Conservation (phyloP, 2,888 invertebrate species). For the Microdon myrmicae region DNA sequence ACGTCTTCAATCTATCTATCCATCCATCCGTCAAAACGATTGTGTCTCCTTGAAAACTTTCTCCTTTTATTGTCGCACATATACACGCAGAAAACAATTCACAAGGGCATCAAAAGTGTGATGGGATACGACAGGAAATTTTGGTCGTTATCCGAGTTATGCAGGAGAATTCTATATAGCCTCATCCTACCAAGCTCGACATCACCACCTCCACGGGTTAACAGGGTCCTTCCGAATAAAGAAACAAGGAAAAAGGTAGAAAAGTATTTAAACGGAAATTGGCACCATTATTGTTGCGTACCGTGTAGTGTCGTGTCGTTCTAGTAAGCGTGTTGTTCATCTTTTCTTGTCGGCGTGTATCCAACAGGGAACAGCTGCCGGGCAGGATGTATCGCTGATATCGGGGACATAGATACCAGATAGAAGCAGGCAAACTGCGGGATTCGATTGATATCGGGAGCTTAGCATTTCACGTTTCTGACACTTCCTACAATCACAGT, state of each 20-base stretch:
- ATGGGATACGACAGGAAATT: constrained; percentile 28
- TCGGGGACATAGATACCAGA: too few species aligned
- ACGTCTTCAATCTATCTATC: constrained; percentile 42
- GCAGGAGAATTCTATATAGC: constrained; percentile 12
- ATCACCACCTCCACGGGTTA: background rate
- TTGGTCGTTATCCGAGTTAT: constrained; percentile 47
- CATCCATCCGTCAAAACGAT: constrained; percentile 50
- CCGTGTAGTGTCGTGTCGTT: constrained; percentile 36
- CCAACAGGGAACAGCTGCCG: constrained; percentile 40
- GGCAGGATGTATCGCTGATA: constrained; percentile 26
- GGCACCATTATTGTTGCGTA: constrained; percentile 52
- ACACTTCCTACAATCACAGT: constrained; percentile 51
- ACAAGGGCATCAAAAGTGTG: too few species aligned
- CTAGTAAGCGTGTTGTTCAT: constrained; percentile 28
- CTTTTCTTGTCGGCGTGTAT: constrained; percentile 32
- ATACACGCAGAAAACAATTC: constrained; percentile 6
- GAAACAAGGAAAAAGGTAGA: constrained; percentile 40
- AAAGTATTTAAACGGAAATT: constrained; percentile 53
- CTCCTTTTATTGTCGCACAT: constrained; percentile 28
- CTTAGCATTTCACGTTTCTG: constrained; percentile 45
- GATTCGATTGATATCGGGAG: constrained; percentile 41
- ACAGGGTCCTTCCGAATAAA: background rate
- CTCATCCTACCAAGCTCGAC: background rate
- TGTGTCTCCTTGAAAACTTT: constrained; percentile 48
- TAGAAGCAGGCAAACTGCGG: constrained; percentile 36